phyloP scores from a whole-genome alignment of 2,888 invertebrate species.

The Lithophane leautieri region DNA sequence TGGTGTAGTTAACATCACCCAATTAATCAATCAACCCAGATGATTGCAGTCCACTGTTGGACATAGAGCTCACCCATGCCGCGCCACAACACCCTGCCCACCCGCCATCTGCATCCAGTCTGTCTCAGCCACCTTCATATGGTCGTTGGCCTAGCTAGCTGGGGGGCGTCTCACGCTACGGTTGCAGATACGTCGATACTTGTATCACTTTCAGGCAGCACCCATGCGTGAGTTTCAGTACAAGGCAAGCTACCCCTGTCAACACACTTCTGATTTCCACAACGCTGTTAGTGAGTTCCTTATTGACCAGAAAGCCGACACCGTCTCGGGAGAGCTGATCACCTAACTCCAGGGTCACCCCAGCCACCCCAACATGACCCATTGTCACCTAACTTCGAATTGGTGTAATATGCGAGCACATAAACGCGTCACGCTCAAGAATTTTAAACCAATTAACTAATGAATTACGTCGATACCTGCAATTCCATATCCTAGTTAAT shows the following conservation, averaged over 20 bases:
- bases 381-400: slow-evolving; percentile 10
- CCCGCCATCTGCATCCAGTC: not conserved
- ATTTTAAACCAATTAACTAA: slow-evolving; percentile 57
- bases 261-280: not conserved
- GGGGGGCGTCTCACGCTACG: not conserved
- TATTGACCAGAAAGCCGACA: not conserved
- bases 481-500: slow-evolving; percentile 56
- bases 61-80: not conserved
- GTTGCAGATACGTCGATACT: not conserved
- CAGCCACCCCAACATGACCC: not conserved
- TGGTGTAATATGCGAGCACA: slow-evolving; percentile 4
- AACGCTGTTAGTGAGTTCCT: not conserved
- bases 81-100: no score
- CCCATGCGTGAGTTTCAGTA: not conserved
- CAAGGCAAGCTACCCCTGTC: not conserved
- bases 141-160: not conserved
- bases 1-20: not conserved
- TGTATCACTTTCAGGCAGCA: not conserved
- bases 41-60: not conserved
- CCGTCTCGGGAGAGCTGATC: not conserved
- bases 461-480: slow-evolving; percentile 62
- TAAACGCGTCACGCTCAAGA: slow-evolving; percentile 26
- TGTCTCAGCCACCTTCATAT: not conserved
- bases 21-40: not conserved
- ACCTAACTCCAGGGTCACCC: no score